Conservation (phyloP, 35 echinoderm and acorn worm species). For the Apostichopus parvimensis region DNA sequence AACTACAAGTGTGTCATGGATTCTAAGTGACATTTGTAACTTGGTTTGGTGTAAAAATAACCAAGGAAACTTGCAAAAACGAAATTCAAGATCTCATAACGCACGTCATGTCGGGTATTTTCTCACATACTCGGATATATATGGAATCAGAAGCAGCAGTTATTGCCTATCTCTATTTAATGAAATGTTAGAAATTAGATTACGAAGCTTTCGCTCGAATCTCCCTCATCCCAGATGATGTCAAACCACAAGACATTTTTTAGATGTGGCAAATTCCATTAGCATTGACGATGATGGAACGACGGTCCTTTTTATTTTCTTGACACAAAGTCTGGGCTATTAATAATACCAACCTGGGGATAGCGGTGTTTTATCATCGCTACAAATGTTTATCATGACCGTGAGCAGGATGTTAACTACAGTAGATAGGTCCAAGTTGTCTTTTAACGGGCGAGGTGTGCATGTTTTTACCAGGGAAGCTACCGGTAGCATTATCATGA, state of each 20-base stretch:
- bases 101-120: neutral
- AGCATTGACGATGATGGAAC: slow-evolving; percentile 36
- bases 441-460: too few relatives aligned
- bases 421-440: too few relatives aligned
- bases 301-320: neutral
- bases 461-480: too few relatives aligned
- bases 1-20: neutral
- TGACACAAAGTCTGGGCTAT: neutral
- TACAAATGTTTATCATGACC: slow-evolving; percentile 7
- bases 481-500: too few relatives aligned
- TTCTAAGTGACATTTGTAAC: neutral
- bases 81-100: neutral
- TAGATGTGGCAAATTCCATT: slow-evolving; percentile 55
- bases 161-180: neutral
- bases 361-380: neutral
- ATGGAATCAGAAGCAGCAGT: neutral
- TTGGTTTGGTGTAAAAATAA: neutral
- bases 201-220: neutral
- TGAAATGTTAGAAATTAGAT: slow-evolving; percentile 44
- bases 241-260: slow-evolving; percentile 55
- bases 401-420: neutral
- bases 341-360: neutral
- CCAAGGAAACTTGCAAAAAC: neutral
- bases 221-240: neutral
- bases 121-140: neutral